Evolutionary conservation across 2,113 vertebrate genomes (phyloP).

Genomic region (Elgaria multicarinata): DNA sequence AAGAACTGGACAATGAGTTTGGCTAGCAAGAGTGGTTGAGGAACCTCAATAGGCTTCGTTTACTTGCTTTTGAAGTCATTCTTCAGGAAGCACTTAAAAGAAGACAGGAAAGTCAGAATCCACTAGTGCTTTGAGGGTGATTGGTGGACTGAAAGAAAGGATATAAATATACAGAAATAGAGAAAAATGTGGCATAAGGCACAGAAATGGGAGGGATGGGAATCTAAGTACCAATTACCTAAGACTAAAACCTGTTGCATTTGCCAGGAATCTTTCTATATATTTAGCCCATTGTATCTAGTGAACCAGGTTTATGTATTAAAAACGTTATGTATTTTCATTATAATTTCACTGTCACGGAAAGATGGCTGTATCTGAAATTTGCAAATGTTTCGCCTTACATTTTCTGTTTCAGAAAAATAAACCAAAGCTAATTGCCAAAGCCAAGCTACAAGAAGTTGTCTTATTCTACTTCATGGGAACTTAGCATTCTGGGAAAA

Average conservation of each 20-base stretch:
- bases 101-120: neutral
- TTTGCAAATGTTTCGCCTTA: neutral
- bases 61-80: neutral
- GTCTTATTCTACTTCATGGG: neutral
- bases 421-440: neutral
- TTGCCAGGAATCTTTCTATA: neutral
- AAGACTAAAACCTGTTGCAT: neutral
- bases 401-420: neutral
- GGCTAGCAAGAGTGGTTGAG: neutral
- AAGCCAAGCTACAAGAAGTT: neutral
- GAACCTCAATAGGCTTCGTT: neutral
- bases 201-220: neutral
- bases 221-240: neutral
- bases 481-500: neutral
- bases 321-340: neutral
- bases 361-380: neutral
- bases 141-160: neutral
- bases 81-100: neutral
- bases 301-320: neutral
- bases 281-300: neutral
- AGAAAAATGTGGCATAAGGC: neutral
- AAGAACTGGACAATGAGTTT: neutral
- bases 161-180: neutral
- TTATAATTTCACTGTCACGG: neutral
- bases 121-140: neutral